Evolutionary conservation across 2,797 vertebrate species (phyloP), one percentile per base, ranked within the genome.

Genomic region (Champsocephalus esox): DNA sequence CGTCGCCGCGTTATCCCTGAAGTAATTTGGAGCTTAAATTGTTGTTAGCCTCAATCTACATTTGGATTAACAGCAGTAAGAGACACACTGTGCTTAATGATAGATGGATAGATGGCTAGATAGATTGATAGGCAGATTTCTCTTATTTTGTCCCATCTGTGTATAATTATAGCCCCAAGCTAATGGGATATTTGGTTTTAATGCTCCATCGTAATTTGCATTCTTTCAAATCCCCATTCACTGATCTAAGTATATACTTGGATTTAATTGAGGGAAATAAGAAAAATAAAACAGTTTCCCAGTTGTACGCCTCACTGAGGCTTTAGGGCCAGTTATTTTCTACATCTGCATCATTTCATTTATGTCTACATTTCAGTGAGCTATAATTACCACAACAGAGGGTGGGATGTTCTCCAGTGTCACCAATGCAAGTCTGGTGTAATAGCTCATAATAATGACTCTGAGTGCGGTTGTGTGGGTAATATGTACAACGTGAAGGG

Each of bases 331-430:
- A 67, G 68, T 75, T 81, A 83, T 88, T 84, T 87, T 84, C 75
- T 66, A 80, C 83, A 80, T 92, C 84, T 84, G 74, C 77, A 83
- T 82, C 81, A 72, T 83, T 91, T 90, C 77, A 88, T 87, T 89
- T 84, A 83, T 77, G 86, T 86, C 86, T 83, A 71, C 78, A 87
- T 92, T 87, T 93, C 73, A 86, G 66, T 84, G 86, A 90, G 78
- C 87, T 84, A 69, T 86, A 87, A 87, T 92, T 88, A 89, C 70
- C 55, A 84, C 81, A 90, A 75, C 70, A 80, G 79, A 87, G 81
- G 68, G 75, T 74, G 70, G 70, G 64, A 55, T 79, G 82, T 81
- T 89, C 92, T 89, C 86, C 64, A 77, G 73, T 82, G 87, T 90
- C 82, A 80, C 79, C 69, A 68, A 58, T 70, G 80, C 81, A 90